Evolutionary conservation across 2,888 invertebrate species (phyloP).

Genomic region (Xestia xanthographa): DNA sequence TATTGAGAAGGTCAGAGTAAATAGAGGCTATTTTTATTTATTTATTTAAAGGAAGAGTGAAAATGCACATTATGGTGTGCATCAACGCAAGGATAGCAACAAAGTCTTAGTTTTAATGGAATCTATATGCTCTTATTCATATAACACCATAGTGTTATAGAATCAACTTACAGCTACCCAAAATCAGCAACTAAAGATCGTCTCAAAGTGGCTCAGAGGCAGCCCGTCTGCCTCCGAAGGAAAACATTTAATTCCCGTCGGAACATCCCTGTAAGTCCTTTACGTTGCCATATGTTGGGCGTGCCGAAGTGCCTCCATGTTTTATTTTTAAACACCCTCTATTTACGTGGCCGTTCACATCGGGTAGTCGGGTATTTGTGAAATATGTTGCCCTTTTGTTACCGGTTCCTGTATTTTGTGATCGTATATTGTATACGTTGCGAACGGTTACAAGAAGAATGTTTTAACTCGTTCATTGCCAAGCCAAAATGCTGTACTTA

Average conservation of each 20-base stretch:
- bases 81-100: no score
- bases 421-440: neutral
- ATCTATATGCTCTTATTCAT: no score
- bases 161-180: neutral
- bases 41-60: no score
- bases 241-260: conserved; percentile 41
- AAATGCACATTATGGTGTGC: no score
- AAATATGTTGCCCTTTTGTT: conserved; percentile 22
- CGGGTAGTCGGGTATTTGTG: conserved; percentile 15
- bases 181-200: conserved; percentile 17
- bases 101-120: no score
- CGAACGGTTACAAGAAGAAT: neutral
- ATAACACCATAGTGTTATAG: no score
- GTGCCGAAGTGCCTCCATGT: conserved; percentile 21
- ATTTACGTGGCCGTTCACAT: conserved; percentile 25
- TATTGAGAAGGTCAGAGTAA: no score
- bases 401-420: neutral
- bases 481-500: no score
- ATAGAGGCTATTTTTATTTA: no score
- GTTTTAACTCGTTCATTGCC: no score
- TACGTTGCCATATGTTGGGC: conserved; percentile 9
- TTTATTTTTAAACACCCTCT: conserved; percentile 52
- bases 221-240: conserved; percentile 3
- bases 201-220: neutral
- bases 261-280: conserved; percentile 9